Evolutionary conservation across 92 coral and sea anemone genomes (phyloP).

Genomic region (Porites rus): DNA sequence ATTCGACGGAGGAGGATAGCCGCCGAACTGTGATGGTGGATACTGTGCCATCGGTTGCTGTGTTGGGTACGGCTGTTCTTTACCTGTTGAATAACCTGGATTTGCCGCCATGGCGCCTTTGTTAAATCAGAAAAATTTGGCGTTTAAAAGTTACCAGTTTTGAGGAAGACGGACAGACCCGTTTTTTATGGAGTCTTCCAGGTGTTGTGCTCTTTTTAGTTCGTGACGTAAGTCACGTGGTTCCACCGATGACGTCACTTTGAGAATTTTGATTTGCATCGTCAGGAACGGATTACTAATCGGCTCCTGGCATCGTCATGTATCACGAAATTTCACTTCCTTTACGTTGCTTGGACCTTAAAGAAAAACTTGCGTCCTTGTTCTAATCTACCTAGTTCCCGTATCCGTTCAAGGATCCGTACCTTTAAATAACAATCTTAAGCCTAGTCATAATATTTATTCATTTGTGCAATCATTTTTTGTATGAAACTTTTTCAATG

Average conservation of each 20-base stretch:
- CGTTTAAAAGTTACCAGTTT: no score
- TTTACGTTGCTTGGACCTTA: background rate
- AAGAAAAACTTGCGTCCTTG: no score
- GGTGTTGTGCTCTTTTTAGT: background rate
- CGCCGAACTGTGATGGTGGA: constrained; percentile 38
- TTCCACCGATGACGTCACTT: background rate
- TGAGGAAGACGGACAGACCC: no score
- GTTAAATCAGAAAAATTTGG: background rate
- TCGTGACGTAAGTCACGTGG: constrained; percentile 33
- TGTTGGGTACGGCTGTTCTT: constrained; percentile 21
- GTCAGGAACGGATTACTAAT: no score
- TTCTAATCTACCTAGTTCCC: no score
- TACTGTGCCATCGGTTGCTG: constrained; percentile 21
- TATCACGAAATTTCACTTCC: background rate
- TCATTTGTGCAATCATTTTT: no score
- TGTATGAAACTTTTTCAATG: no score
- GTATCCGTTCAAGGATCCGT: no score
- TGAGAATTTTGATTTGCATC: background rate
- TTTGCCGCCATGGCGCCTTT: constrained; percentile 25
- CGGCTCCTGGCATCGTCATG: background rate
- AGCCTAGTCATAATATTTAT: no score
- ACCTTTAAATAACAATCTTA: no score
- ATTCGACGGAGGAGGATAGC: constrained; percentile 48
- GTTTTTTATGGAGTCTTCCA: background rate
- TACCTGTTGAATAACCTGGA: constrained; percentile 28